phyloP scores from a whole-genome alignment of 1,140 invertebrate genomes.

The Lasioglossum albipes region DNA sequence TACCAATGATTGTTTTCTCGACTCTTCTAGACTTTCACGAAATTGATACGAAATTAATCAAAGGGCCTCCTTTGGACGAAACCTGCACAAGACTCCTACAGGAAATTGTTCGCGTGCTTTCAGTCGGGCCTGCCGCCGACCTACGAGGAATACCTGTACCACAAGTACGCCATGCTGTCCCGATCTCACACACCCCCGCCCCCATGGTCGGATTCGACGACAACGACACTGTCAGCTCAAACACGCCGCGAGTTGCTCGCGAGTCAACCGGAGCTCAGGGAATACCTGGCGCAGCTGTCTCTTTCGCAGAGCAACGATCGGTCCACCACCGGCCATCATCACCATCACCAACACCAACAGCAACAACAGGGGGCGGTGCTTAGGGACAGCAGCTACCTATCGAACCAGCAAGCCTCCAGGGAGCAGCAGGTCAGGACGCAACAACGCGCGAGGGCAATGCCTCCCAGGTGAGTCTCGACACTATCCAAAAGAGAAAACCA shows the following conservation, averaged over 20 bases:
- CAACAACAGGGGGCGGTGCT: slow-evolving; percentile 47
- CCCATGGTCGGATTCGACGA: slow-evolving; percentile 74
- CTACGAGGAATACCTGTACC: slow-evolving; percentile 76
- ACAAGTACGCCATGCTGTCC: slow-evolving; percentile 72
- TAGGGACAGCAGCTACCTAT: slow-evolving; percentile 48
- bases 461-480: slow-evolving; percentile 70
- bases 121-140: slow-evolving; percentile 76
- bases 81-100: no score
- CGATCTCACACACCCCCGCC: slow-evolving; percentile 78
- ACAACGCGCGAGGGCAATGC: slow-evolving; percentile 71
- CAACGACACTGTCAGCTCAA: slow-evolving; percentile 54
- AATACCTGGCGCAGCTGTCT: slow-evolving; percentile 70
- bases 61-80: no score
- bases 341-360: slow-evolving; percentile 58
- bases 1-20: no score
- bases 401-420: slow-evolving; percentile 60
- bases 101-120: not conserved
- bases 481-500: not conserved
- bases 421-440: slow-evolving; percentile 71
- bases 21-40: no score
- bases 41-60: no score
- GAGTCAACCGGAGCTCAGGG: slow-evolving; percentile 71
- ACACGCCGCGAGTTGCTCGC: slow-evolving; percentile 67
- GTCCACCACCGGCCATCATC: slow-evolving; percentile 46
- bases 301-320: slow-evolving; percentile 63